phyloP scores from a whole-genome alignment of 2,113 vertebrate species.

The Mixornis gularis region DNA sequence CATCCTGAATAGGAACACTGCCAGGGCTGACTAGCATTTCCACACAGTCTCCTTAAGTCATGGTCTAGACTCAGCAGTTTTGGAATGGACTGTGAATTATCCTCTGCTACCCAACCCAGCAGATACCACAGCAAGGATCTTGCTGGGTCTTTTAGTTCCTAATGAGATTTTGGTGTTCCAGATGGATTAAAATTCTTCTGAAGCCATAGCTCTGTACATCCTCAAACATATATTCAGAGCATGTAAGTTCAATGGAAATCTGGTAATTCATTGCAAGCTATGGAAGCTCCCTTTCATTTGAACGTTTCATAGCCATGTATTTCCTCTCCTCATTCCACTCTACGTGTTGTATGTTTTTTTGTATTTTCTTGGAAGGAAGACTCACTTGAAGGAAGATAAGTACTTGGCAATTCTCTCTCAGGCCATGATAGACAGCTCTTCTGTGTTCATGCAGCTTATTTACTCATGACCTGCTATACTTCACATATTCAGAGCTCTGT shows the following conservation, averaged over 20 bases:
- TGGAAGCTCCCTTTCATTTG: not conserved
- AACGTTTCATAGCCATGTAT: not conserved
- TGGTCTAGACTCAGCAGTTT: conserved; percentile 3
- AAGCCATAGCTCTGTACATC: not conserved
- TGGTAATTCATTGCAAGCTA: not conserved
- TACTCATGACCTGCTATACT: not conserved
- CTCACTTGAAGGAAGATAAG: not conserved
- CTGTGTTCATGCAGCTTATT: not conserved
- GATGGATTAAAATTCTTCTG: not conserved
- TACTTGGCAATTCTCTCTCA: not conserved
- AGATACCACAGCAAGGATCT: not conserved
- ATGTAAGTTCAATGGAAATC: not conserved
- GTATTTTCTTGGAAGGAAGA: not conserved
- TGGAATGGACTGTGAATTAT: not conserved
- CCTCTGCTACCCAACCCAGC: not conserved
- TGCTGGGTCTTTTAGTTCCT: not conserved
- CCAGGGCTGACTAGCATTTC: conserved; percentile 2
- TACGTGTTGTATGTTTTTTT: not conserved
- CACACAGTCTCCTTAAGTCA: not conserved
- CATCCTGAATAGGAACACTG: not conserved
- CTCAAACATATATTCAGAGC: not conserved
- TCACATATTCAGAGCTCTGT: not conserved
- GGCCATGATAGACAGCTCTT: not conserved
- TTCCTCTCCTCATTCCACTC: not conserved
- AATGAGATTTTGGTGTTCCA: not conserved